Conservation (phyloP, 2,888 invertebrate species). For the Sesamia inferens region DNA sequence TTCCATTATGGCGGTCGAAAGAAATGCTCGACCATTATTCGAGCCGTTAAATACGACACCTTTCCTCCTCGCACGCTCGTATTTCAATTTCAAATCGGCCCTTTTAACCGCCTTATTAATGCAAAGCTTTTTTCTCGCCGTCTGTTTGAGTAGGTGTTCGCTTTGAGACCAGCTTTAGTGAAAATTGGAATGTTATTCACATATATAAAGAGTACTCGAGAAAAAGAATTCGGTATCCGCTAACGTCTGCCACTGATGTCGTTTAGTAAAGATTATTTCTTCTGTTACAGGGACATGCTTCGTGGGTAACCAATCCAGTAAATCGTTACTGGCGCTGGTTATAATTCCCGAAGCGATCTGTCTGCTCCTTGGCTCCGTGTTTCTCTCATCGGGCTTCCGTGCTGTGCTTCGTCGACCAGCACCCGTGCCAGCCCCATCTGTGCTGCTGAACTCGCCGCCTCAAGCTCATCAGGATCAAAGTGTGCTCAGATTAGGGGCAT, state of each 20-base stretch:
- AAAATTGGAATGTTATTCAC: constrained; percentile 87
- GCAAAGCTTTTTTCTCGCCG: constrained; percentile 86
- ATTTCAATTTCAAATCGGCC: constrained; percentile 89
- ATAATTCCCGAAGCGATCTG: constrained; percentile 94
- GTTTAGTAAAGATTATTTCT: constrained; percentile 65
- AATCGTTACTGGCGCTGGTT: constrained; percentile 94
- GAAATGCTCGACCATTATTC: constrained; percentile 89
- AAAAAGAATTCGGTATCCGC: constrained; percentile 81
- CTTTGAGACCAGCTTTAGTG: constrained; percentile 82
- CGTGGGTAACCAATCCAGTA: constrained; percentile 96
- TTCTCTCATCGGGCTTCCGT: constrained; percentile 92
- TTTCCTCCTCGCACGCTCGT: constrained; percentile 88
- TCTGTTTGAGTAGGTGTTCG: constrained; percentile 89
- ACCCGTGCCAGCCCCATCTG: constrained; percentile 81
- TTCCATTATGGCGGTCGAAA: constrained; percentile 85
- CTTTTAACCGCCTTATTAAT: constrained; percentile 88
- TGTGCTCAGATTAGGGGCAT: constrained; percentile 92
- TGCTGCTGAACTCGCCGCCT: constrained; percentile 79
- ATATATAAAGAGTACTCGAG: constrained; percentile 72
- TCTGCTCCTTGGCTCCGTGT: constrained; percentile 91
- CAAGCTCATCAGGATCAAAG: constrained; percentile 84
- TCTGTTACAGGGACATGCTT: constrained; percentile 94
- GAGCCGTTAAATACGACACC: constrained; percentile 91
- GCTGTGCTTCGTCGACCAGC: constrained; percentile 90
- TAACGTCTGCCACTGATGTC: constrained; percentile 53